Evolutionary conservation across 2,797 vertebrate species (phyloP).

Genomic region (Steatocranus sp.): DNA sequence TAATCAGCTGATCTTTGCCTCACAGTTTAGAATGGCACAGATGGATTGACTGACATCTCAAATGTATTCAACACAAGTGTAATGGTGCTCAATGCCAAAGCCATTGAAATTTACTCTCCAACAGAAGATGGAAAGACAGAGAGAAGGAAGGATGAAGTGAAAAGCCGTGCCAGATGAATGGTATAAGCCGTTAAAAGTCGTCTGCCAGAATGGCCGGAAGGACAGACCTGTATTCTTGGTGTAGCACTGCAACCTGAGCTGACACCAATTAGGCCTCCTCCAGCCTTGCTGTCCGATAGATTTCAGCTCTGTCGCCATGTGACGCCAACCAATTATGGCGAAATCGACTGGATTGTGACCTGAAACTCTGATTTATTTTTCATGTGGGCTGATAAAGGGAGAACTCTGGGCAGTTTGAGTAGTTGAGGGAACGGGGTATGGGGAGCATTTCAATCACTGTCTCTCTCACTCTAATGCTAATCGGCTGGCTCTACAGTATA

Average conservation of each 20-base stretch:
- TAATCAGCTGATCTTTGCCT: not conserved
- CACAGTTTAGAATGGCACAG: not conserved
- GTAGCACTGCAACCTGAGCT: conserved; percentile 63
- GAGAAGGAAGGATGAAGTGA: not conserved
- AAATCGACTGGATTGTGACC: conserved; percentile 78
- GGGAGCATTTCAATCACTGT: conserved; percentile 75
- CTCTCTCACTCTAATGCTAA: conserved; percentile 54
- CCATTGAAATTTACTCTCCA: not conserved
- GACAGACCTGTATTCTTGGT: conserved; percentile 52
- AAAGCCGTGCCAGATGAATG: conserved; percentile 14
- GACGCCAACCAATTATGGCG: conserved; percentile 74
- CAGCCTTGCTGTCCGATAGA: conserved; percentile 60
- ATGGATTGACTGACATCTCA: not conserved
- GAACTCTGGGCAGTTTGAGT: conserved; percentile 52
- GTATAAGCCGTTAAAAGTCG: conserved; percentile 42
- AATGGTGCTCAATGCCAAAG: conserved; percentile 20
- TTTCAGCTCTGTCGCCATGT: conserved; percentile 62
- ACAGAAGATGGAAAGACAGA: conserved; percentile 13
- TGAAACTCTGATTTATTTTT: conserved; percentile 79
- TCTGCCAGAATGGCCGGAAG: conserved; percentile 29
- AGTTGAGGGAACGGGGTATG: conserved; percentile 48
- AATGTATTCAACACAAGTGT: not conserved
- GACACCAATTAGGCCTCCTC: conserved; percentile 78
- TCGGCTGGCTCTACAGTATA: conserved; percentile 42
- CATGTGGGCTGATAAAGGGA: conserved; percentile 59